phyloP scores from a whole-genome alignment of 2,113 vertebrate species.

The Colossoma macropomum region DNA sequence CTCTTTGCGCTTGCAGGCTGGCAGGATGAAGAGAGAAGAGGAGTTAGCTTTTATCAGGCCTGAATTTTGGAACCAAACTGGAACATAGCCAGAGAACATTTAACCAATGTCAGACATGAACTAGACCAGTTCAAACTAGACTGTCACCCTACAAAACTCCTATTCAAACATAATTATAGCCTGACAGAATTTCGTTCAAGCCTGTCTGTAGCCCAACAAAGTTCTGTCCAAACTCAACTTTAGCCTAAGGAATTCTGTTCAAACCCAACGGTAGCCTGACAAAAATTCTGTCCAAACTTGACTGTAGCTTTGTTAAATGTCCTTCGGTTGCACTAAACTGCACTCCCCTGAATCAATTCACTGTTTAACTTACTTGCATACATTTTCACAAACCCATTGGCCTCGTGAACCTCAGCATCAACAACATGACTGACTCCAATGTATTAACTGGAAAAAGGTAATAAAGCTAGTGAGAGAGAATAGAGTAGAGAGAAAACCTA shows the following conservation, averaged over 20 bases:
- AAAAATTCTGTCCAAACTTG: neutral
- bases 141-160: too few species aligned
- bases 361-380: neutral
- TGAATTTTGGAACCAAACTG: conserved; percentile 28
- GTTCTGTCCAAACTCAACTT: neutral
- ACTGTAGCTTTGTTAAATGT: neutral
- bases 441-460: neutral
- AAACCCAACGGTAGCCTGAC: neutral
- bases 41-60: neutral
- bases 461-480: neutral
- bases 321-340: neutral
- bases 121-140: too few species aligned
- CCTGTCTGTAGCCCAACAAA: neutral
- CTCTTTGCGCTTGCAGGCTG: conserved; percentile 98
- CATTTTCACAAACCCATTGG: neutral
- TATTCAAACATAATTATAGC: too few species aligned
- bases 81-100: neutral
- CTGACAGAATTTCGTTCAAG: too few species aligned
- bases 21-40: conserved; percentile 54
- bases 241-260: neutral
- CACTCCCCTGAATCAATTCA: neutral
- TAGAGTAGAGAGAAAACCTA: too few species aligned
- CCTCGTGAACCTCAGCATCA: neutral
- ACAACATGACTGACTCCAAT: neutral
- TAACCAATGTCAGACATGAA: too few species aligned